Evolutionary conservation across 1,140 invertebrate genomes (phyloP).

Genomic region (Panagrolaimus sp.): DNA sequence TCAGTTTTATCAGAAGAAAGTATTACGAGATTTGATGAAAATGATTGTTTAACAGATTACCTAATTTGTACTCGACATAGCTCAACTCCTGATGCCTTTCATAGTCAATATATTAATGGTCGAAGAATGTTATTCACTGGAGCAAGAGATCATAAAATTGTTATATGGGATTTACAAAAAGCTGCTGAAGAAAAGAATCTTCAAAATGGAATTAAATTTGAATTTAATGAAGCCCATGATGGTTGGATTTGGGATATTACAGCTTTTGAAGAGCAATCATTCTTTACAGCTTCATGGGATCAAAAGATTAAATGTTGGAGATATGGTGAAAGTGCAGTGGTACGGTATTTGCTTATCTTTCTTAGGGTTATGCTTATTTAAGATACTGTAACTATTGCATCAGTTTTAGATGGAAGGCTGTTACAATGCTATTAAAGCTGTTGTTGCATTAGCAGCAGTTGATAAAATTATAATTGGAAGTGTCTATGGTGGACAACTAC

Average conservation of each 20-base stretch:
- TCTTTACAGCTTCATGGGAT: slow-evolving; percentile 5
- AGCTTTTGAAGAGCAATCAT: not conserved
- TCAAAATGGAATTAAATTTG: not conserved
- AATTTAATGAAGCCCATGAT: slow-evolving; percentile 3
- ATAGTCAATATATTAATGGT: not conserved
- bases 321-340: not conserved
- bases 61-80: not conserved
- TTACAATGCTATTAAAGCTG: not conserved
- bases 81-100: not conserved
- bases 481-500: not conserved
- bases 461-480: not conserved
- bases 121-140: not conserved
- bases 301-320: not conserved
- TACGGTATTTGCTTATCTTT: too few relatives aligned
- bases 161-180: slow-evolving; percentile 1
- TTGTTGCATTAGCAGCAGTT: not conserved
- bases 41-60: slow-evolving; percentile 10
- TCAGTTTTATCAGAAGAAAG: not conserved
- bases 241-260: not conserved
- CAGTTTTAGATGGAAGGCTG: slow-evolving; percentile 1
- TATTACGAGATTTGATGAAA: slow-evolving; percentile 3
- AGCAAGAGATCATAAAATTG: slow-evolving; percentile 6
- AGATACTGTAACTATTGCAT: too few relatives aligned
- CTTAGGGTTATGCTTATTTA: too few relatives aligned
- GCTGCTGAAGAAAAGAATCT: slow-evolving; percentile 5